Conservation (phyloP, 2,113 vertebrate species). For the Cyanoderma ruficeps region DNA sequence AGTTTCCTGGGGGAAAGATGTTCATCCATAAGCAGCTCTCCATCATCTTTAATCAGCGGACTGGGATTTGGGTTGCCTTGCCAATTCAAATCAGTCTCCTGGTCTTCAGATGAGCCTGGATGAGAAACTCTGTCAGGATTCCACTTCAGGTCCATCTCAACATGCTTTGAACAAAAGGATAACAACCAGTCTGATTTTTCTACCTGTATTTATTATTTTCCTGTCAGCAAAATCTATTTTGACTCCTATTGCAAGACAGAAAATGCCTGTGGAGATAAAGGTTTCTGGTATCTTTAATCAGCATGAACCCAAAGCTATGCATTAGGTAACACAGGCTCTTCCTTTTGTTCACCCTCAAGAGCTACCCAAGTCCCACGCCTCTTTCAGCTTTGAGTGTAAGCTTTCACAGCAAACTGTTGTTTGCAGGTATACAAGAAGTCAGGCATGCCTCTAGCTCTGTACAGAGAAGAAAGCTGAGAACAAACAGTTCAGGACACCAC, state of each 20-base stretch:
- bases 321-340: fast-evolving
- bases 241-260: not conserved
- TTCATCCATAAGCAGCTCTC: constrained; percentile 67
- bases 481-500: not conserved
- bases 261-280: not conserved
- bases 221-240: not conserved
- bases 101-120: constrained; percentile 68
- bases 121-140: not conserved
- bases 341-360: not conserved
- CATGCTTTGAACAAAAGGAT: constrained; percentile 24
- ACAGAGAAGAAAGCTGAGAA: not conserved
- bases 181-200: not conserved
- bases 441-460: not conserved
- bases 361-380: not conserved
- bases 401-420: not conserved
- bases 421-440: not conserved
- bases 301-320: not conserved
- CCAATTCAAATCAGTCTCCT: constrained; percentile 78
- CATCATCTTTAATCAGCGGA: constrained; percentile 53
- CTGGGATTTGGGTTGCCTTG: constrained; percentile 78
- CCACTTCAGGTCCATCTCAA: constrained; percentile 61
- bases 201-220: not conserved
- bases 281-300: not conserved
- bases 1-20: constrained; percentile 81
- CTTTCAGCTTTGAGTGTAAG: not conserved